Base-by-base conservation (phyloP, 1,140 invertebrate species). In the Limonius californicus region DNA sequence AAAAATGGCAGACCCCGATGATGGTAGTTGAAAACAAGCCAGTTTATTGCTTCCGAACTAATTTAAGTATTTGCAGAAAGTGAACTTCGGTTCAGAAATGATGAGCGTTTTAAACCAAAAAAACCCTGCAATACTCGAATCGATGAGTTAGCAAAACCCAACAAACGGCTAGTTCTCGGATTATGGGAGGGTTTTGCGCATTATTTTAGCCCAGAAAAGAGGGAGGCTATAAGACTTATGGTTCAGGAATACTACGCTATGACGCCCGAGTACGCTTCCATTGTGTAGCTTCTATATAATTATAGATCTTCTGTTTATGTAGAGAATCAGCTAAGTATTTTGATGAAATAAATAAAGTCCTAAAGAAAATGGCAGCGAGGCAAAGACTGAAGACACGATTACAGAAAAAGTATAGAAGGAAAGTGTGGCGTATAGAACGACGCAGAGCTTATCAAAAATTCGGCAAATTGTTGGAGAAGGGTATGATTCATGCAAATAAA, bases 261-360 rank as follows among this genome's bases (percentile, higher is more conserved):
- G 72, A 68, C 69, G 6, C 70, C 72, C 1, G 72, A 73, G 60
- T 59, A 21, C 32, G 23, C n/a, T n/a, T n/a, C n/a, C n/a, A n/a
- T n/a, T n/a, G n/a, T n/a, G n/a, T n/a, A n/a, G n/a, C n/a, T n/a
- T n/a, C n/a, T n/a, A n/a, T n/a, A n/a, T n/a, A n/a, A n/a, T n/a
- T n/a, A n/a, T n/a, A n/a, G n/a, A n/a, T n/a, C n/a, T 39, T 12
- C n/a, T 12, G n/a, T 39, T 12, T 50, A 50, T 16, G 45, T 50
- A 64, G 62, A n/a, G 70, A 74, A 64, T 69, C 72, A 0, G 68
- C 70, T 18, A 67, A 63, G 50, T 74, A 74, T 54, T 74, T 74
- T 45, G 59, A 67, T 35, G 57, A 71, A 42, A 27, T 71, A 8
- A 67, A 59, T 55, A 42, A 58, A 9, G 45, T 68, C 32, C 21